A percentile compares a stretch with the other conserved stretches of the same genome.
Conservation (phyloP, 2,113 vertebrate species). For the Triplophysa tibetana region DNA sequence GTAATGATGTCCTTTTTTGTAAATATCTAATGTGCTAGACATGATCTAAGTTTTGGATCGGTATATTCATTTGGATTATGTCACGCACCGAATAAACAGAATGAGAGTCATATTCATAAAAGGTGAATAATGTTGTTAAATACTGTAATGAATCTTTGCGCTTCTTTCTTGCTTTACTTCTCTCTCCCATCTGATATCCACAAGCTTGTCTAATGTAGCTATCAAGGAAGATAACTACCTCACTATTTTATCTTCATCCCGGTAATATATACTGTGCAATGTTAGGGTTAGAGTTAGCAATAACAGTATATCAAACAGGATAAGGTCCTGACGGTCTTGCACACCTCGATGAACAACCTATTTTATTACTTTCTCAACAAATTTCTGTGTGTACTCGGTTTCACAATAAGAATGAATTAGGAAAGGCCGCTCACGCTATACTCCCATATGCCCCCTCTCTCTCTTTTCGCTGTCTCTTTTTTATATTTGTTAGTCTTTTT, state of each 20-base stretch:
- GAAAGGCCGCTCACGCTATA: not conserved
- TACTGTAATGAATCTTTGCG: not conserved
- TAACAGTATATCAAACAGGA: not conserved
- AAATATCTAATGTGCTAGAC: slow-evolving; percentile 8
- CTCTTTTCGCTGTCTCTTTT: not conserved
- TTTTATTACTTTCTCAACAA: not conserved
- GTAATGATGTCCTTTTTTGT: slow-evolving; percentile 14
- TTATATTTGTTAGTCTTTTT: not conserved
- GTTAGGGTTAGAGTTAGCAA: not conserved
- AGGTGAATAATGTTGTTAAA: not conserved
- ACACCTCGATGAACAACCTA: not conserved
- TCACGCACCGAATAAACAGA: not conserved
- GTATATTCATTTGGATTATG: slow-evolving; percentile 10
- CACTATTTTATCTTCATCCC: not conserved
- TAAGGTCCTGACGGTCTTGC: not conserved
- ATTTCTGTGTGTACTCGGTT: not conserved
- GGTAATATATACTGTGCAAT: not conserved
- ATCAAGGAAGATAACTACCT: not conserved
- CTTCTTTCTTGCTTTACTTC: not conserved
- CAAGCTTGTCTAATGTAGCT: not conserved
- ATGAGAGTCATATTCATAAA: too few relatives aligned
- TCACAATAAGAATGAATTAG: not conserved
- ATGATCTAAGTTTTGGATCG: not conserved
- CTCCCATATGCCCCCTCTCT: not conserved
- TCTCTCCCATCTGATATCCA: not conserved